Evolutionary conservation across 2,888 invertebrate genomes (phyloP).

Genomic region (Bellardia pandia): DNA sequence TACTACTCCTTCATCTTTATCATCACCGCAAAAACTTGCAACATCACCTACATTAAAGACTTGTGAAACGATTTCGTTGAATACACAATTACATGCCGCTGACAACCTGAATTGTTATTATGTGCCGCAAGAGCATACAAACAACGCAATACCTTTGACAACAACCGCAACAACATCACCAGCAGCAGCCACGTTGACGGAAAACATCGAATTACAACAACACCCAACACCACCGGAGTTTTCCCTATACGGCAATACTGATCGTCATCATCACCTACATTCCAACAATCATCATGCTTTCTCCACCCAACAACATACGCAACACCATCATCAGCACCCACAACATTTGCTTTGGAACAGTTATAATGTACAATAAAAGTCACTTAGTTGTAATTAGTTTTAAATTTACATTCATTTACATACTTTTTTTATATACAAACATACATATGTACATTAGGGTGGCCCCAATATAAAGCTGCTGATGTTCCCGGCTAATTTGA

Average conservation of each 20-base stretch:
- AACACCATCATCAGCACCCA: constrained; percentile 60
- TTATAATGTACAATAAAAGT: constrained; percentile 66
- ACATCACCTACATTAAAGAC: constrained; percentile 45
- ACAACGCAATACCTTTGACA: constrained; percentile 33
- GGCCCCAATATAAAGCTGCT: no score
- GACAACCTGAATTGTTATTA: constrained; percentile 64
- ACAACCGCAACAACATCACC: constrained; percentile 38
- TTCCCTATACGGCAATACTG: constrained; percentile 38
- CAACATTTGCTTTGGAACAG: constrained; percentile 61
- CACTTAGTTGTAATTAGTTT: constrained; percentile 59
- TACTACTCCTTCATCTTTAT: constrained; percentile 40
- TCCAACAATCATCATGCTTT: constrained; percentile 24
- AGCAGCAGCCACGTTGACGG: constrained; percentile 40
- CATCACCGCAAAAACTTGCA: constrained; percentile 61
- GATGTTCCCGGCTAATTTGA: no score
- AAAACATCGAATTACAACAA: constrained; percentile 49
- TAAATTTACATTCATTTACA: constrained; percentile 20
- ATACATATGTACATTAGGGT: no score
- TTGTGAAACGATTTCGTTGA: constrained; percentile 9
- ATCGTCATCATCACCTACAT: constrained; percentile 34
- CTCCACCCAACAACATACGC: constrained; percentile 48
- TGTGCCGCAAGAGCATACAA: constrained; percentile 45
- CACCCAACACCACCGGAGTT: constrained; percentile 40
- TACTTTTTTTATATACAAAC: neutral
- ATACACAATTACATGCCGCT: constrained; percentile 47